These are phyloP conservation scores for Paratrypauchen microcephalus DNA, from an alignment of 2,797 vertebrate species.

Conservation along the genomic window DNA sequence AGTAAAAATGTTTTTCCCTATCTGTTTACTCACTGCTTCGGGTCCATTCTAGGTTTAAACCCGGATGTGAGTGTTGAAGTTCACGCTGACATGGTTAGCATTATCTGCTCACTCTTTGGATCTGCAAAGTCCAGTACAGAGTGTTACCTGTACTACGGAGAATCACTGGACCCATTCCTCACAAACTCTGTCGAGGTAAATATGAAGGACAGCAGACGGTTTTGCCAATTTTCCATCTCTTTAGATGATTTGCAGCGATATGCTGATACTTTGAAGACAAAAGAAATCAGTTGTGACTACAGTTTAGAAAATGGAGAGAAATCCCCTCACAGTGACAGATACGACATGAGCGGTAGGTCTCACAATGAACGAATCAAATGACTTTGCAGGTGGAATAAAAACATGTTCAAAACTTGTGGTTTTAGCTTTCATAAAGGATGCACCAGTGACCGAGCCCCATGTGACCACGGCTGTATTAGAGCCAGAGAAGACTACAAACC, in stretches of 20 bases:
- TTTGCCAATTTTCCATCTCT: background rate
- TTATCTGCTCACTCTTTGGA: background rate
- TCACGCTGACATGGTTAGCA: background rate
- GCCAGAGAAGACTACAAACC: background rate
- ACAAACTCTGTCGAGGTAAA: background rate
- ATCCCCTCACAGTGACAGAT: background rate
- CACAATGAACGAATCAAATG: background rate
- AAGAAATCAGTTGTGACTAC: conserved; percentile 1
- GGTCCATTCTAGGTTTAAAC: background rate
- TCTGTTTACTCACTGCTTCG: background rate
- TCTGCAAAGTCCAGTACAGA: background rate
- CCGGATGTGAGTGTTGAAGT: background rate
- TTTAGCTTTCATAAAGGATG: background rate
- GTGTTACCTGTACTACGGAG: background rate
- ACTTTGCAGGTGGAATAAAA: too few species aligned
- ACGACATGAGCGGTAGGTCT: background rate
- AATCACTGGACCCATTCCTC: background rate
- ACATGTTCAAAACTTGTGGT: background rate
- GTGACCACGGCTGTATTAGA: background rate
- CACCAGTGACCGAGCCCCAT: background rate
- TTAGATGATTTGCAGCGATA: background rate
- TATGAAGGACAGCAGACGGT: background rate
- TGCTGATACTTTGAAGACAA: background rate
- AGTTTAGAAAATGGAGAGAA: background rate
- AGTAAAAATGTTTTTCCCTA: too few species aligned